Percentiles rank a stretch among this genome's conserved stretches.
phyloP scores from a whole-genome alignment of 2,113 vertebrate species.

The Laterallus jamaicensis region DNA sequence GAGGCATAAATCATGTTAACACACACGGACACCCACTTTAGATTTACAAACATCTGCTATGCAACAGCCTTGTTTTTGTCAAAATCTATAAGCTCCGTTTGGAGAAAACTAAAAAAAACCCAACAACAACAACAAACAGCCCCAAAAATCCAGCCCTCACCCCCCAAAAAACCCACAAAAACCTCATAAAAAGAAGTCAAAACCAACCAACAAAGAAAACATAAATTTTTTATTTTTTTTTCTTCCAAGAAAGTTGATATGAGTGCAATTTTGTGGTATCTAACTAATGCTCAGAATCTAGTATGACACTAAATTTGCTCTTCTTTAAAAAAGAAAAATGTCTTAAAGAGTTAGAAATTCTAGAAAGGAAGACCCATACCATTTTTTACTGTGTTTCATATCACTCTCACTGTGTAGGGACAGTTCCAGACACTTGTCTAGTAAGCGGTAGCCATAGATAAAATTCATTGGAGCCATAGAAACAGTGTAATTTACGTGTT shows the following conservation, averaged over 20 bases:
- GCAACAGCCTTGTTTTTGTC: background rate
- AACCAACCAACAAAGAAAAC: background rate
- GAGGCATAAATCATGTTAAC: background rate
- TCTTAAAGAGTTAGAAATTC: background rate
- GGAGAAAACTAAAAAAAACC: background rate
- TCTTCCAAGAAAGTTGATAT: background rate
- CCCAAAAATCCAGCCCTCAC: no score
- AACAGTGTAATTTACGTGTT: background rate
- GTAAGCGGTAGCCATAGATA: background rate
- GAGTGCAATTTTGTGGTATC: background rate
- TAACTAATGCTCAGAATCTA: background rate
- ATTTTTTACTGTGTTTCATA: background rate
- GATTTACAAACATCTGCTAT: background rate
- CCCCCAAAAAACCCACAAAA: background rate
- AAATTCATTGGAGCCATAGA: background rate
- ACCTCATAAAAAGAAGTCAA: background rate
- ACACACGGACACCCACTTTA: background rate
- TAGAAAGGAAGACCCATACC: background rate
- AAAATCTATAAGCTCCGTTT: background rate
- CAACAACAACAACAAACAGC: no score
- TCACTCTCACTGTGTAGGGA: background rate
- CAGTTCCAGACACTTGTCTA: background rate
- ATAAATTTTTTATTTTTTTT: background rate
- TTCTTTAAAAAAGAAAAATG: background rate
- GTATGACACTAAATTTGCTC: background rate